phyloP scores from a whole-genome alignment of 2,888 invertebrate species.

The Pheosia tremula region DNA sequence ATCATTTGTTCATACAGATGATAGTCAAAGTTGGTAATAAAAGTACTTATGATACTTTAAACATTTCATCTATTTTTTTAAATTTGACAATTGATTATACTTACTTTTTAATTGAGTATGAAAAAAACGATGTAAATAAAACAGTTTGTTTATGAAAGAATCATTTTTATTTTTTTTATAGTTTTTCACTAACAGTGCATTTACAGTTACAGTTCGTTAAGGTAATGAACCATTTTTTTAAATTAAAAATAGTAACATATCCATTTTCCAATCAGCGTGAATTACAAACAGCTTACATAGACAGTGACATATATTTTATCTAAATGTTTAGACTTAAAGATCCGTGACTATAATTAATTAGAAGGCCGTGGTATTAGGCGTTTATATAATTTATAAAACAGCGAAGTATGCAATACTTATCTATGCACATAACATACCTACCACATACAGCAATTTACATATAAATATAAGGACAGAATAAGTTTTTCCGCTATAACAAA shows the following conservation, averaged over 20 bases:
- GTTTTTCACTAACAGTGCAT: slow-evolving; percentile 78
- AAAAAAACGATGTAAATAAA: slow-evolving; percentile 38
- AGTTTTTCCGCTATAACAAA: slow-evolving; percentile 8
- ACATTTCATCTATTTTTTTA: no score
- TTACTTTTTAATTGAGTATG: no score
- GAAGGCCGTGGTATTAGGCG: slow-evolving; percentile 76
- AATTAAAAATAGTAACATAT: slow-evolving; percentile 42
- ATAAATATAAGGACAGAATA: slow-evolving; percentile 24
- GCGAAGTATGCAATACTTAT: slow-evolving; percentile 23
- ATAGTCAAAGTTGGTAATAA: no score
- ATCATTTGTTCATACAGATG: no score
- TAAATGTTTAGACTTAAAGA: slow-evolving; percentile 54
- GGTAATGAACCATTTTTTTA: slow-evolving; percentile 53
- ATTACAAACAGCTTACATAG: slow-evolving; percentile 66
- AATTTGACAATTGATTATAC: no score
- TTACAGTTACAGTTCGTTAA: slow-evolving; percentile 70
- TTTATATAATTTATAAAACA: slow-evolving; percentile 41
- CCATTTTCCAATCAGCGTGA: slow-evolving; percentile 65
- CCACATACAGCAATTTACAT: slow-evolving; percentile 22
- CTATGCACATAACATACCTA: slow-evolving; percentile 28
- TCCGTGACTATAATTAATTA: slow-evolving; percentile 51
- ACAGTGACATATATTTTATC: slow-evolving; percentile 49
- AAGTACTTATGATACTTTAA: no score
- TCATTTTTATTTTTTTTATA: slow-evolving; percentile 72
- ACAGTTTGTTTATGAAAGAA: slow-evolving; percentile 67